Base-by-base conservation (phyloP, 2,797 vertebrate genomes). In the Ceryle rudis region DNA sequence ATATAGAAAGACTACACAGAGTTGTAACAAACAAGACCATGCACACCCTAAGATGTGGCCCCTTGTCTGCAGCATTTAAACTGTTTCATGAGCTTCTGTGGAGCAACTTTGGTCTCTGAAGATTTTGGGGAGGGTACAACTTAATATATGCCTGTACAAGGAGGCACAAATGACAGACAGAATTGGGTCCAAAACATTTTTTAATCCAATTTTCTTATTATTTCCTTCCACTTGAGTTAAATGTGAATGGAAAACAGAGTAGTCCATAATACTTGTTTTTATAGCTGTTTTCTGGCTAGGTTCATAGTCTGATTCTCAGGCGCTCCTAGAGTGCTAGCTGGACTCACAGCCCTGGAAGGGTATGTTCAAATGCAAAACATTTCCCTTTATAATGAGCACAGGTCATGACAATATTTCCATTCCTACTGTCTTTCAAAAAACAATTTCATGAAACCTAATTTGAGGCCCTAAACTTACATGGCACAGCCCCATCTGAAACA, bases 311-410 rank as follows among this genome's bases (percentile, higher is more conserved):
- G 21, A 19, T 86, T 92, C 86, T 90, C 77, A 89, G 67, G 60
- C 72, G 49, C 60, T 89, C 70, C 46, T 6, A 70, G 41, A 75
- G 55, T 10, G 10, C 73, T 75, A 91, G 51, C 73, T 77, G 66
- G 51, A 31, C 58, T 83, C 77, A 84, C 49, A 91, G 23, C 35
- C 60, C 19, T 67, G 47, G 41, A 93, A 79, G 70, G 22, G n/a
- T 90, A 93, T 51, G 33, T 71, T 92, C 74, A 96, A 74, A 92
- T 42, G 47, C 51, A 82, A 94, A 95, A 87, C 44, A 80, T 86
- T 89, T 93, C 41, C 35, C 28, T 80, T 95, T 82, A 66, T 71
- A 94, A 94, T 44, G 44, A 89, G 35, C 74, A 86, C 23, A 71
- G 64, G 84, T 66, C 85, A 86, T 84, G 33, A 13, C 47, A 94